Conservation (phyloP, 2,888 invertebrate species). For the Ophion costatus region DNA sequence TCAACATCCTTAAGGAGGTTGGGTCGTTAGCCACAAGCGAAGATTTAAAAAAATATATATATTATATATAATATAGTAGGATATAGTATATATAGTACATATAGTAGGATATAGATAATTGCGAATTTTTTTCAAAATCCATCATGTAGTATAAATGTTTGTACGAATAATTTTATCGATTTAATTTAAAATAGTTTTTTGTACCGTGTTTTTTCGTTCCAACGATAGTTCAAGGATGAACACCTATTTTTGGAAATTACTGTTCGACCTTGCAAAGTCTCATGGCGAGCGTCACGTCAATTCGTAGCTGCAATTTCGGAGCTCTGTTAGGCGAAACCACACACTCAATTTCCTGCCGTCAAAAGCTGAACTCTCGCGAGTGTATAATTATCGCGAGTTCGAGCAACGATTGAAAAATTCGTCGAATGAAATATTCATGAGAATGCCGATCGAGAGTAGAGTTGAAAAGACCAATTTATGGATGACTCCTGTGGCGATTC, state of each 20-base stretch:
- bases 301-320: constrained; percentile 16
- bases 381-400: constrained; percentile 9
- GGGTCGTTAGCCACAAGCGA: no score
- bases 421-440: not conserved
- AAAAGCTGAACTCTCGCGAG: not conserved
- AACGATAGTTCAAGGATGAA: not conserved
- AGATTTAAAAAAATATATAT: no score
- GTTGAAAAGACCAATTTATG: not conserved
- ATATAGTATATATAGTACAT: no score
- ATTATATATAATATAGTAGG: no score
- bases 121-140: no score
- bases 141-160: no score
- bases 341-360: constrained; percentile 54
- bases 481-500: no score
- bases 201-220: not conserved
- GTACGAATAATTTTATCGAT: no score
- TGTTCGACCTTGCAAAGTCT: constrained; percentile 42
- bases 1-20: no score
- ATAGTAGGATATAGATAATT: no score
- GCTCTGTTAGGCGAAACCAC: not conserved
- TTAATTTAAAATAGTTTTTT: no score
- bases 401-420: not conserved
- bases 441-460: not conserved
- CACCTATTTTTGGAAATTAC: constrained; percentile 19
- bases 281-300: constrained; percentile 27